Conservation (phyloP, 2,888 invertebrate genomes). For the Artemia sinica region DNA sequence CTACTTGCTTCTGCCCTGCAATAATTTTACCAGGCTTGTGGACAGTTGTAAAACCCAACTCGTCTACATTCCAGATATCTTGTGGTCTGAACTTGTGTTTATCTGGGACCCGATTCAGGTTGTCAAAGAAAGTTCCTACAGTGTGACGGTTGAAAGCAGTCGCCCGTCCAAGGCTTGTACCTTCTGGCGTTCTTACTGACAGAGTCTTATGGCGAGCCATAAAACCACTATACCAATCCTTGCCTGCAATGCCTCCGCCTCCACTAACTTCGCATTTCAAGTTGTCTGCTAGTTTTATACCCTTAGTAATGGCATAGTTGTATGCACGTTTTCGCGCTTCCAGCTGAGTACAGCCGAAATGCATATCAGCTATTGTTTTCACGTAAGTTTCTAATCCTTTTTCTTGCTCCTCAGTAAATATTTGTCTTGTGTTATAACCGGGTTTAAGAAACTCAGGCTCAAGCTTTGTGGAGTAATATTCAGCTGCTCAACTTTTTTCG, state of each 20-base stretch:
- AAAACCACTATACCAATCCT: conserved; percentile 18
- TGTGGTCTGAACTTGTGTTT: not conserved
- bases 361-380: not conserved
- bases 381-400: not conserved
- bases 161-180: conserved; percentile 17
- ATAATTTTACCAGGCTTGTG: conserved; percentile 21
- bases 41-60: conserved; percentile 24
- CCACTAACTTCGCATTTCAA: too few species aligned
- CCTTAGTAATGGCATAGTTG: too few species aligned
- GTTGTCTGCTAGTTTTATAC: too few species aligned
- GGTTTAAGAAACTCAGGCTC: not conserved
- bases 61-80: conserved; percentile 24
- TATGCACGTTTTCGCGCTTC: not conserved
- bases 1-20: conserved; percentile 25
- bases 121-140: conserved; percentile 21
- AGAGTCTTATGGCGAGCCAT: not conserved
- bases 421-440: not conserved
- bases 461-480: not conserved
- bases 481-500: not conserved
- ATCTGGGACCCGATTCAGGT: not conserved
- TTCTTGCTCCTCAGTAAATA: not conserved
- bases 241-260: too few species aligned
- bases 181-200: conserved; percentile 4
- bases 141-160: conserved; percentile 26
- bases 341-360: not conserved